Evolutionary conservation across 2,888 invertebrate genomes (phyloP).

Genomic region (Poecilus cupreus): DNA sequence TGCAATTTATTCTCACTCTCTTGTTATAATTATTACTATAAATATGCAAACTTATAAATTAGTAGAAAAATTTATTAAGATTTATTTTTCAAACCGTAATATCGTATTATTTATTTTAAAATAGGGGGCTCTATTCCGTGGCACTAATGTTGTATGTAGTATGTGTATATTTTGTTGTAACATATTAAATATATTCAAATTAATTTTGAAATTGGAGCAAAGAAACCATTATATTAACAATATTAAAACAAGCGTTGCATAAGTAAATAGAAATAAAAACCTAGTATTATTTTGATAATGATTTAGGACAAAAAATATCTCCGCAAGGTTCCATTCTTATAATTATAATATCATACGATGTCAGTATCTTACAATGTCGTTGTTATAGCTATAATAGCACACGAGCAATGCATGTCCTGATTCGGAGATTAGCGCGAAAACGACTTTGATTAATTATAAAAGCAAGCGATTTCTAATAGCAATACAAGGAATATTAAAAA

Average conservation of each 20-base stretch:
- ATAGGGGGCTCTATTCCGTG: no score
- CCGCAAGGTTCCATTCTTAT: constrained; percentile 2
- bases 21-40: no score
- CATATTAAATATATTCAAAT: no score
- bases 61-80: no score
- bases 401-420: not conserved
- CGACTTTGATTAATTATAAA: constrained; percentile 21
- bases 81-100: no score
- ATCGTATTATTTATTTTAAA: no score
- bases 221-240: no score
- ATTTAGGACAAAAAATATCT: constrained; percentile 13
- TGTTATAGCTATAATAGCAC: not conserved
- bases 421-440: constrained; percentile 8
- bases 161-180: no score
- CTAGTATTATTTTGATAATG: constrained; percentile 12
- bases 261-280: not conserved
- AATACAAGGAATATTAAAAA: constrained; percentile 3
- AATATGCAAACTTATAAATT: no score
- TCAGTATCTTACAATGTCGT: constrained; percentile 6
- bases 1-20: no score
- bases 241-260: not conserved
- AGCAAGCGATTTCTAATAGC: constrained; percentile 12
- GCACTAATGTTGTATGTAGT: no score
- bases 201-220: no score
- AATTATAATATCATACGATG: constrained; percentile 19